phyloP scores from a whole-genome alignment of 23 tunicate species.

The Trididemnum nubilum region DNA sequence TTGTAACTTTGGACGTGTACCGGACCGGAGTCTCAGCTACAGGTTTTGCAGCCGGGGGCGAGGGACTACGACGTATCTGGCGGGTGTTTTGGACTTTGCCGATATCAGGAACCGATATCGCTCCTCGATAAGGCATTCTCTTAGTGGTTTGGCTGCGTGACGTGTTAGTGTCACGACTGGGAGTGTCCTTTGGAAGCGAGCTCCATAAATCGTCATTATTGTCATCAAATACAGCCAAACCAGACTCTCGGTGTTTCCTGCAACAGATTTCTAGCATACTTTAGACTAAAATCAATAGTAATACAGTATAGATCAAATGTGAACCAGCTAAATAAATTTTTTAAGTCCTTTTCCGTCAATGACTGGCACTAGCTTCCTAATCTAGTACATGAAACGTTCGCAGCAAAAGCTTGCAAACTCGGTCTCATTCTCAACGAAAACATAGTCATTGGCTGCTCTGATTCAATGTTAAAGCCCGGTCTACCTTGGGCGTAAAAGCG shows the following conservation, averaged over 20 bases:
- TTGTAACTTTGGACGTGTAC: constrained; percentile 75
- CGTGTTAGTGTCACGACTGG: background rate
- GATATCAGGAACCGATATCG: constrained; percentile 31
- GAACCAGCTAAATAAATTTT: too few species aligned
- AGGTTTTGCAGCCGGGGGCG: constrained; percentile 4
- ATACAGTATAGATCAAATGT: too few species aligned
- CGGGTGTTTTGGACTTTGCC: background rate
- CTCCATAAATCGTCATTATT: background rate
- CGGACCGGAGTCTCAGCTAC: constrained; percentile 29
- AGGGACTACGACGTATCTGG: background rate
- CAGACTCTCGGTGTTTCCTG: constrained; percentile 40
- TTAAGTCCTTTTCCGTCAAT: too few species aligned
- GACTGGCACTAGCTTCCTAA: too few species aligned
- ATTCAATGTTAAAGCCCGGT: too few species aligned
- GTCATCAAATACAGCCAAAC: constrained; percentile 2
- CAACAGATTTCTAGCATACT: background rate
- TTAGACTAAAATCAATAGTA: too few species aligned
- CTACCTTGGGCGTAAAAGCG: too few species aligned
- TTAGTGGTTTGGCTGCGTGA: background rate
- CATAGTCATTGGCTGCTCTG: too few species aligned
- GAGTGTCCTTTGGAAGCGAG: background rate
- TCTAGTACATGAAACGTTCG: too few species aligned
- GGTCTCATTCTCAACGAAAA: too few species aligned
- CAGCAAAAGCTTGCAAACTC: too few species aligned
- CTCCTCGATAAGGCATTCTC: constrained; percentile 35